These are phyloP conservation scores for Ochropleura leucogaster DNA, from an alignment of 2,888 invertebrate species.

Conservation along the genomic window DNA sequence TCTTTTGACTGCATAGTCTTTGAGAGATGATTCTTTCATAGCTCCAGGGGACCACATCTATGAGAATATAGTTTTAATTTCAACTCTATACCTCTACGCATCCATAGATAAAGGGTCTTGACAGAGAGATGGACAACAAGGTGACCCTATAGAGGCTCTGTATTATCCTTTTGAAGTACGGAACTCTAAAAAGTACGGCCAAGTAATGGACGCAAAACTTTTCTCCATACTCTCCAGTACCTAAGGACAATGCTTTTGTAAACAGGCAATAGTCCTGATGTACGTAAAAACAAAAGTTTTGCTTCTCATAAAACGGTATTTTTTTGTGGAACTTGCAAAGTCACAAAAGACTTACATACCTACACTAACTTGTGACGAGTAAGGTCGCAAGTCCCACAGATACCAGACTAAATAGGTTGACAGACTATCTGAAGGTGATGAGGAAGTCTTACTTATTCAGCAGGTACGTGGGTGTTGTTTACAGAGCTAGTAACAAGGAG, in stretches of 20 bases:
- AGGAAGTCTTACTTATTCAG: background rate
- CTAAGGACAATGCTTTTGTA: constrained; percentile 13
- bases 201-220: constrained; percentile 3
- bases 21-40: too few relatives aligned
- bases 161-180: too few relatives aligned
- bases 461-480: background rate
- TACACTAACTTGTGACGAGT: too few relatives aligned
- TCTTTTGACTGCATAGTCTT: too few relatives aligned
- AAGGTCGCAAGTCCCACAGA: background rate
- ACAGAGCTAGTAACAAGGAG: background rate
- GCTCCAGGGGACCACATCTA: too few relatives aligned
- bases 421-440: background rate
- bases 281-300: constrained; percentile 32
- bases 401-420: background rate
- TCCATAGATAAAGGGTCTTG: too few relatives aligned
- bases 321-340: background rate
- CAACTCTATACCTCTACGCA: too few relatives aligned
- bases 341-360: background rate
- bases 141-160: too few relatives aligned
- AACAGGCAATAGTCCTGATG: background rate
- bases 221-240: constrained; percentile 3
- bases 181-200: background rate
- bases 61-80: too few relatives aligned
- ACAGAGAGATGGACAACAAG: too few relatives aligned
- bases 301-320: background rate